phyloP scores from a whole-genome alignment of 1,140 invertebrate species.

The Coptotermes formosanus region DNA sequence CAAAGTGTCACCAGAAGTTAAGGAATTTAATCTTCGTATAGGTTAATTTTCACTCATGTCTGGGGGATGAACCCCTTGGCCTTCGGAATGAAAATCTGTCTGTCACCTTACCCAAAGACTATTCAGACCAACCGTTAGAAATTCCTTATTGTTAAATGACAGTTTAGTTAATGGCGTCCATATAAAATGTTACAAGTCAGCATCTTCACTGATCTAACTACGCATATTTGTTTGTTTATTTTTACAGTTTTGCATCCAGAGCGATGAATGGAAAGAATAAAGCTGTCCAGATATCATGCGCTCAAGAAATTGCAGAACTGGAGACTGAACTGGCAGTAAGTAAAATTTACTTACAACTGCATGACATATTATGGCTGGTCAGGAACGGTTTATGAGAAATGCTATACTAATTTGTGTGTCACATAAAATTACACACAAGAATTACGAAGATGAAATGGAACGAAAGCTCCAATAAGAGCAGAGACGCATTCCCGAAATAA shows the following conservation, averaged over 20 bases:
- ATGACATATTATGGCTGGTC: no score
- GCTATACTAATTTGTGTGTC: no score
- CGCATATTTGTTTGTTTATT: neutral
- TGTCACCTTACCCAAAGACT: neutral
- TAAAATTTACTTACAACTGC: neutral
- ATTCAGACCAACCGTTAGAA: neutral
- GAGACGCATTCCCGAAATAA: no score
- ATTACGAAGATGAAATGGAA: conserved; percentile 41
- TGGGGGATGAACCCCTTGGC: neutral
- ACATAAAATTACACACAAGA: neutral
- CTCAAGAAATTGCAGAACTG: conserved; percentile 50
- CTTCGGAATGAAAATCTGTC: neutral
- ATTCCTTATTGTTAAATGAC: neutral
- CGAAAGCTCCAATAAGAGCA: conserved; percentile 39
- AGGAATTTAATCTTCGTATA: no score
- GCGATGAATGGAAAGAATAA: conserved; percentile 69
- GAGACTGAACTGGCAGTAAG: conserved; percentile 48
- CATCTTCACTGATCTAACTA: neutral
- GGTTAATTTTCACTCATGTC: no score
- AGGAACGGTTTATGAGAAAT: no score
- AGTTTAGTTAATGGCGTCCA: neutral
- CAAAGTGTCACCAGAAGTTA: no score
- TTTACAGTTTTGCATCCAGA: conserved; percentile 31
- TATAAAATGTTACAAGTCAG: neutral
- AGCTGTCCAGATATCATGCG: conserved; percentile 63